phyloP scores from a whole-genome alignment of 2,797 vertebrate genomes.

The Rhinogobio ventralis region DNA sequence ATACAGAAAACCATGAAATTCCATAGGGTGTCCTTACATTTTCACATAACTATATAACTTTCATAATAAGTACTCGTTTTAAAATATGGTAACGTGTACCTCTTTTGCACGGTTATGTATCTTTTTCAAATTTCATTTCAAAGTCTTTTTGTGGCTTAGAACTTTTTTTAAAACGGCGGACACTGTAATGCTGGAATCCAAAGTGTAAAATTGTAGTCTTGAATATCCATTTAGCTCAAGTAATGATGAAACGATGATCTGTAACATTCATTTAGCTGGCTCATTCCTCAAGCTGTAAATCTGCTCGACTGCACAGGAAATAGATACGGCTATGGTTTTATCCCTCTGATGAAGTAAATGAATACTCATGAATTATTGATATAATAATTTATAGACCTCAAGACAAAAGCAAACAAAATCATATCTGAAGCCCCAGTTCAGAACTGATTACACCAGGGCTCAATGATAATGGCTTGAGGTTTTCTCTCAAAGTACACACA shows the following conservation, averaged over 20 bases:
- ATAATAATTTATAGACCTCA: constrained; percentile 43
- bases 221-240: constrained; percentile 23
- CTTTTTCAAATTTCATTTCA: not conserved
- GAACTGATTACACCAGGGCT: constrained; percentile 41
- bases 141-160: not conserved
- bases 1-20: no score
- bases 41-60: no score
- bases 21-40: no score
- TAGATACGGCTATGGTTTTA: constrained; percentile 6
- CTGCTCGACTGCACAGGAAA: constrained; percentile 1
- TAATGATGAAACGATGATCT: not conserved
- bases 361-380: constrained; percentile 50
- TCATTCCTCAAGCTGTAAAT: constrained; percentile 44
- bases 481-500: constrained; percentile 24
- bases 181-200: not conserved
- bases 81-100: not conserved
- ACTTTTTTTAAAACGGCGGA: not conserved
- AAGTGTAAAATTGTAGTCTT: not conserved
- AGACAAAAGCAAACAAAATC: constrained; percentile 33
- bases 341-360: constrained; percentile 37
- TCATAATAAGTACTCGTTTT: not conserved
- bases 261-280: constrained; percentile 11
- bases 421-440: constrained; percentile 36
- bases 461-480: constrained; percentile 25
- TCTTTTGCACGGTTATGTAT: not conserved